These are phyloP conservation scores for Anolis apletophallus DNA, from an alignment of 2,797 vertebrate genomes.

Conservation along the genomic window DNA sequence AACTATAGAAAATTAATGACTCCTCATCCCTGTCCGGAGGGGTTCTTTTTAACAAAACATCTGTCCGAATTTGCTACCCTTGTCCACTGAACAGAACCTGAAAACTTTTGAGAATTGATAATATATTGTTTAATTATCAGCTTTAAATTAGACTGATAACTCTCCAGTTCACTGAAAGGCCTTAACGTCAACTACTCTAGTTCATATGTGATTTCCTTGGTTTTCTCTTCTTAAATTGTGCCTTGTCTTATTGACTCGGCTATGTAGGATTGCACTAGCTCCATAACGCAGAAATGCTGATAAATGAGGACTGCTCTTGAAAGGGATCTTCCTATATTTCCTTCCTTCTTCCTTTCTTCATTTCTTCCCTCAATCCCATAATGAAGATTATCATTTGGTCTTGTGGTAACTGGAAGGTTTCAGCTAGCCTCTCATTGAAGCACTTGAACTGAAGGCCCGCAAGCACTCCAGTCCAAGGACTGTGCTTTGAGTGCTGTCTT, in stretches of 20 bases:
- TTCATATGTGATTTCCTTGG: constrained; percentile 79
- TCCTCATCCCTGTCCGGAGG: constrained; percentile 81
- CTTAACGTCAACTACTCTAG: constrained; percentile 96
- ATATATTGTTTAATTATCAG: constrained; percentile 85
- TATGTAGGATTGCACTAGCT: constrained; percentile 98
- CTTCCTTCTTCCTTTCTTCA: constrained; percentile 61
- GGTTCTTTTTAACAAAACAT: constrained; percentile 79
- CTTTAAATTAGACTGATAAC: constrained; percentile 89
- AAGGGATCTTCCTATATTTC: constrained; percentile 80
- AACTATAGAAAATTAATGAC: constrained; percentile 83
- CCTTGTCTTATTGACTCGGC: constrained; percentile 96
- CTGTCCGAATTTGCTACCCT: constrained; percentile 78
- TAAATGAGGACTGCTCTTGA: constrained; percentile 80
- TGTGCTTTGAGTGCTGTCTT: constrained; percentile 74
- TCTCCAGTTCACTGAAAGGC: constrained; percentile 92
- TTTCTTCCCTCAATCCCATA: constrained; percentile 57
- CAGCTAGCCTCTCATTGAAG: constrained; percentile 71
- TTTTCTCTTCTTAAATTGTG: constrained; percentile 87
- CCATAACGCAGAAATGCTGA: constrained; percentile 90
- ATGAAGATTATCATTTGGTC: constrained; percentile 73
- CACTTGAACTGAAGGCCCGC: constrained; percentile 53
- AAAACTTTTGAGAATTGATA: constrained; percentile 82
- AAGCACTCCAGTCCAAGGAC: constrained; percentile 65
- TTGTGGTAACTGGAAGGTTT: constrained; percentile 78
- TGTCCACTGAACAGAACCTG: constrained; percentile 80